Evolutionary conservation across 2,888 invertebrate genomes (phyloP).

Genomic region (Lycia hirtaria): DNA sequence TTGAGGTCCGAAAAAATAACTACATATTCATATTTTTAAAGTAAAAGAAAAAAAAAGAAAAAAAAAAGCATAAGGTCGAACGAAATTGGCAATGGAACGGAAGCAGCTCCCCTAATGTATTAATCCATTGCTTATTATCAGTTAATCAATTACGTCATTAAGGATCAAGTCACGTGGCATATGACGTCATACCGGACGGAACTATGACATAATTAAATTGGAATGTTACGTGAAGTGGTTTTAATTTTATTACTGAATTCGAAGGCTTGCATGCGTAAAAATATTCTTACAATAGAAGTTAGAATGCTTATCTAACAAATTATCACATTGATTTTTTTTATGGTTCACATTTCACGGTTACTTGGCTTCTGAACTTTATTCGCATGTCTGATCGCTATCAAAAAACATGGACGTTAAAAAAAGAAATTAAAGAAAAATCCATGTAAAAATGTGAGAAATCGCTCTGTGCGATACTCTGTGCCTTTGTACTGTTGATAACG

Average conservation of each 20-base stretch:
- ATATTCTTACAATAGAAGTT: neutral
- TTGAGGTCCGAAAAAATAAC: no score
- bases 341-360: conserved; percentile 7
- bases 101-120: conserved; percentile 1
- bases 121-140: conserved; percentile 1
- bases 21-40: no score
- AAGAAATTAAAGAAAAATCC: no score
- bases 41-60: no score
- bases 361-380: conserved; percentile 3
- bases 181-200: conserved; percentile 7
- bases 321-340: neutral
- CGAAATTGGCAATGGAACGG: neutral
- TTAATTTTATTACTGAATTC: no score
- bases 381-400: neutral
- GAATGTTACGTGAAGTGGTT: neutral
- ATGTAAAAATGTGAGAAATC: no score
- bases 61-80: neutral
- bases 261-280: neutral
- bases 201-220: neutral
- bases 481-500: no score
- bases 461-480: no score
- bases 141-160: conserved; percentile 3
- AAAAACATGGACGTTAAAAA: neutral
- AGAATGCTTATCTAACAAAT: neutral
- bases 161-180: neutral